Base-by-base conservation (phyloP, 1,140 invertebrate genomes). In the Vollenhovia emeryi region DNA sequence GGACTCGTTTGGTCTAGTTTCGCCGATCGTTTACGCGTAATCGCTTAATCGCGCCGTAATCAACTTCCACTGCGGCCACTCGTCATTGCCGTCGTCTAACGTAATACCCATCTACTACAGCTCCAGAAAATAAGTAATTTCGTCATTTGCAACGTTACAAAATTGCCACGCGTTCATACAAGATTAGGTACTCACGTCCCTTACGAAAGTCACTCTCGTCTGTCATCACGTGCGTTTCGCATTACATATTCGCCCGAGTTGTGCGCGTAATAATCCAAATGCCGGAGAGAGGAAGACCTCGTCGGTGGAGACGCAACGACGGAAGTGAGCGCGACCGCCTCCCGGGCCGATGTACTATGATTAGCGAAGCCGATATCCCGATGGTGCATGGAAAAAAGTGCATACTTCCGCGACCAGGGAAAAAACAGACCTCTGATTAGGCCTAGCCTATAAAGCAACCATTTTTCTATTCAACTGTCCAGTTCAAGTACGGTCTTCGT, bases 321-420 rank as follows among this genome's bases (percentile, higher is more conserved):
- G 91, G 90, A 91, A 91, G 87, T 85, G 52, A 85, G 43, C 59
- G 66, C 40, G 79, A 55, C 64, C 71, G 73, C 50, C 59, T 55
- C 48, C 50, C 24, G 59, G 3, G 15, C 13, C 33, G 9, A 9
- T 33, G 75, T 79, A 80, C 86, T 86, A 57, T 90, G 50, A 90
- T 90, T 90, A 90, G 9, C 66, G 78, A 27, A 86, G 57, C 83
- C 86, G 80, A 90, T 91, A 91, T 90, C 64, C 45, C 71, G 85
- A 85, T 86, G 89, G 87, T 90, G 90, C 87, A 89, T 84, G 88
- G 88, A 91, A 92, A 90, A 92, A 92, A 89, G 57, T 91, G 87
- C 86, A 89, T 78, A 86, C 87, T 93, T 93, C 48, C 68, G 55
- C 69, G 74, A 84, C 55, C 68, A 80, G 52, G 66, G 74, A 89